A percentile compares a stretch with the other conserved stretches of the same genome.
Conservation (phyloP, 1,140 invertebrate genomes). For the Cydia strobilella region DNA sequence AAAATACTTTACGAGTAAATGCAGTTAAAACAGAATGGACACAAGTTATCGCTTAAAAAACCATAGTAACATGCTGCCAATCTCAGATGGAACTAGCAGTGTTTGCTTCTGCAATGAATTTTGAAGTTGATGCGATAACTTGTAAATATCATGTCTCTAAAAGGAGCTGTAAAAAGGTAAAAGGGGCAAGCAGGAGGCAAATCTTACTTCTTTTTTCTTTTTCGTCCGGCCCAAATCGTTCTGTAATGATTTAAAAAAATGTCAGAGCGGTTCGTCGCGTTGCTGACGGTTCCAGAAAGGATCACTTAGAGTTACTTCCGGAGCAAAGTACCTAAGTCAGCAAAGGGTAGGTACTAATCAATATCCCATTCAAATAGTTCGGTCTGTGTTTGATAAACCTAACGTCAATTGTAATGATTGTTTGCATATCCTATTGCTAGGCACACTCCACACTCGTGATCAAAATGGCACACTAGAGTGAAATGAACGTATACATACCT, state of each 20-base stretch:
- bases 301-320: background rate
- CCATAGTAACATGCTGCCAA: constrained; percentile 53
- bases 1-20: constrained; percentile 59
- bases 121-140: constrained; percentile 73
- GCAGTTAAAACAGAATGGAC: constrained; percentile 68
- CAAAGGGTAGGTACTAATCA: background rate
- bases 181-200: constrained; percentile 80
- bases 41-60: constrained; percentile 73
- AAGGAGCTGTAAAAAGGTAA: constrained; percentile 77
- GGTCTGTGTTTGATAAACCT: constrained; percentile 21
- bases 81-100: constrained; percentile 47
- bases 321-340: background rate
- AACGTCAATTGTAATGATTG: constrained; percentile 1
- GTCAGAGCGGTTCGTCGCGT: constrained; percentile 47
- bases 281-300: constrained; percentile 1
- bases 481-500: constrained; percentile 82
- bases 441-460: constrained; percentile 49
- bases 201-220: constrained; percentile 98
- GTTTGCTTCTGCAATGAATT: constrained; percentile 53
- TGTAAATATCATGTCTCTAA: constrained; percentile 66
- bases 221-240: constrained; percentile 95
- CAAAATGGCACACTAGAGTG: background rate
- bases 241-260: constrained; percentile 84
- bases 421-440: constrained; percentile 44
- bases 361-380: background rate